Percentiles rank a stretch among this genome's conserved stretches.
phyloP scores from a whole-genome alignment of 2,113 vertebrate genomes.

The Rhizomys pruinosus region DNA sequence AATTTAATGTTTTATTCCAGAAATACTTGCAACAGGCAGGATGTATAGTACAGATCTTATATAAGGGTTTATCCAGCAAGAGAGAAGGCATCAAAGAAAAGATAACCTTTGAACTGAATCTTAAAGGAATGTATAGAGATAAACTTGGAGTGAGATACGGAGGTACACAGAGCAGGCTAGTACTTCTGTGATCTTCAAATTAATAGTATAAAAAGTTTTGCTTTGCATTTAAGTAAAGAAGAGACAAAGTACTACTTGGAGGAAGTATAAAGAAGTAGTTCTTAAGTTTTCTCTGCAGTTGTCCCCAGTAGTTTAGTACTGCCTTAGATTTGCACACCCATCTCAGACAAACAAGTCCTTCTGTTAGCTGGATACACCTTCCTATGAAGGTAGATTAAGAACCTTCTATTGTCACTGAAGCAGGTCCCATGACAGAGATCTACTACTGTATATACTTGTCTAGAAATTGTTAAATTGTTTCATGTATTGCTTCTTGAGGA shows the following conservation, averaged over 20 bases:
- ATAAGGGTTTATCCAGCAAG: slow-evolving; percentile 42
- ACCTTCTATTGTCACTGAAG: neutral
- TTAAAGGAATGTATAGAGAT: neutral
- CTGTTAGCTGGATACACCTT: neutral
- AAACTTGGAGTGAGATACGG: slow-evolving; percentile 6
- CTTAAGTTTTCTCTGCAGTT: neutral
- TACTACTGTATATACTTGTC: neutral
- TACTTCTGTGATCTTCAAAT: slow-evolving; percentile 34
- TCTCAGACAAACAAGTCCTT: neutral
- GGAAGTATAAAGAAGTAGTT: slow-evolving; percentile 6
- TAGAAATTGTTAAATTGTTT: neutral
- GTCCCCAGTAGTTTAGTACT: neutral
- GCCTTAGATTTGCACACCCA: neutral
- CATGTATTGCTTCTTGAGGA: neutral
- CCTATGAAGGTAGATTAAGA: neutral
- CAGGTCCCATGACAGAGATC: neutral
- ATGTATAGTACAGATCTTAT: neutral
- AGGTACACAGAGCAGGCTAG: neutral
- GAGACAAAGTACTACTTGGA: neutral
- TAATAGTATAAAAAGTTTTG: slow-evolving; percentile 4
- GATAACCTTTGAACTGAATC: slow-evolving; percentile 29
- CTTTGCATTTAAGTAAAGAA: slow-evolving; percentile 7
- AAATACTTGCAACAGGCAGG: neutral
- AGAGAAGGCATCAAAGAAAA: slow-evolving; percentile 14
- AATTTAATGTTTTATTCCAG: neutral